Percentiles rank a stretch among this genome's conserved stretches.
phyloP scores from a whole-genome alignment of 2,113 vertebrate genomes.

The Trichomycterus rosablanca region DNA sequence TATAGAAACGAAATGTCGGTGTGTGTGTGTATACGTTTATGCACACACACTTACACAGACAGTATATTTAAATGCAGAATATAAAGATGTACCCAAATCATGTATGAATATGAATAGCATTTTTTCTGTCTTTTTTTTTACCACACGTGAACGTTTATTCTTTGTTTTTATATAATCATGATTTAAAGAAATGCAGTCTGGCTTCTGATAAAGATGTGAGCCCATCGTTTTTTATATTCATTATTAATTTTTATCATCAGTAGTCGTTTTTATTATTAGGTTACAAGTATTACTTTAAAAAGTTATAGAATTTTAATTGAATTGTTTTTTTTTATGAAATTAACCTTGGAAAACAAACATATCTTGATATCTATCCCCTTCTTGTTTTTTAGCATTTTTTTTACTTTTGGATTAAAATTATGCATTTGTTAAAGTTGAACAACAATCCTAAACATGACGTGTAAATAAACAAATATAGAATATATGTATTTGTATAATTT shows the following conservation, averaged over 20 bases:
- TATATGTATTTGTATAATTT: constrained; percentile 76
- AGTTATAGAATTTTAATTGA: constrained; percentile 47
- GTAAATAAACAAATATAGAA: constrained; percentile 77
- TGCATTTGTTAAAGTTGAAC: constrained; percentile 64
- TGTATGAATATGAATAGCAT: constrained; percentile 52
- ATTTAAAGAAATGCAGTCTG: constrained; percentile 22
- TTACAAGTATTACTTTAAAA: constrained; percentile 40
- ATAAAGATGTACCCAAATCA: constrained; percentile 73
- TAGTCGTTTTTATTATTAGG: constrained; percentile 46
- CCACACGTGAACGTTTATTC: constrained; percentile 40
- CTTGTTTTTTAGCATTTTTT: constrained; percentile 32
- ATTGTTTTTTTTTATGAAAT: constrained; percentile 49
- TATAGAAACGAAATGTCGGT: constrained; percentile 75
- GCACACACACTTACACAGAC: constrained; percentile 56
- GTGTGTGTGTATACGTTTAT: constrained; percentile 50
- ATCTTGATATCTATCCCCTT: constrained; percentile 7
- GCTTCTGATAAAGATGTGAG: constrained; percentile 45
- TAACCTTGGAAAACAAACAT: constrained; percentile 51
- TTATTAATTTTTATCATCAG: constrained; percentile 41
- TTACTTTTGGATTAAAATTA: constrained; percentile 51
- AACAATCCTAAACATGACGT: constrained; percentile 64
- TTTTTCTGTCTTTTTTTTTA: constrained; percentile 50
- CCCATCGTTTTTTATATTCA: constrained; percentile 43
- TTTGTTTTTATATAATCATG: constrained; percentile 37
- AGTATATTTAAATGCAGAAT: constrained; percentile 73